Evolutionary conservation across 2,797 vertebrate species (phyloP).

Genomic region (Eptatretus atami): DNA sequence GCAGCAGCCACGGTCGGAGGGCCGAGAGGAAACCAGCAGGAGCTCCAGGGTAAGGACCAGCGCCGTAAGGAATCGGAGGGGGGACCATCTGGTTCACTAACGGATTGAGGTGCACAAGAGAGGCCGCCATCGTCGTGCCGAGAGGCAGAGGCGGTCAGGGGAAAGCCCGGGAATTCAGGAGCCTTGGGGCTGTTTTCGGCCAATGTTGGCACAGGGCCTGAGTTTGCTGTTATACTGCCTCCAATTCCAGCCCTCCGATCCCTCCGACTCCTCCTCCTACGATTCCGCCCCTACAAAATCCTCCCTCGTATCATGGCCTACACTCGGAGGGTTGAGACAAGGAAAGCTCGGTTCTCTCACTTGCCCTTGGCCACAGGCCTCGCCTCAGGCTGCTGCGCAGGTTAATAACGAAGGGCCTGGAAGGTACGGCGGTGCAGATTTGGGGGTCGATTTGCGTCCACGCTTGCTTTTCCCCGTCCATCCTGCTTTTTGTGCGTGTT

Average conservation of each 20-base stretch:
- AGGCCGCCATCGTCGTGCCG: slow-evolving; percentile 3
- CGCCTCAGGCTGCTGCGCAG: background rate
- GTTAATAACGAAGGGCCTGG: background rate
- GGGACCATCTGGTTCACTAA: slow-evolving; percentile 2
- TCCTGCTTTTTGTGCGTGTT: background rate
- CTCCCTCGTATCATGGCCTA: background rate
- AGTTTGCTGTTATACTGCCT: background rate
- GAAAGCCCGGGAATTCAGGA: background rate
- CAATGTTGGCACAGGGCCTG: background rate
- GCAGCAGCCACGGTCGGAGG: background rate
- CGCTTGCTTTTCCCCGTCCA: slow-evolving; percentile 1
- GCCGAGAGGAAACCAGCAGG: background rate
- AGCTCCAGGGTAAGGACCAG: background rate
- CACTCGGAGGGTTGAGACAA: background rate
- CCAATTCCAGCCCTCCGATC: background rate
- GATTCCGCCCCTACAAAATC: background rate
- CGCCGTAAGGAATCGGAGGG: slow-evolving; percentile 2
- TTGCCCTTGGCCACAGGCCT: slow-evolving; percentile 1
- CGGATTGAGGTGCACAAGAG: slow-evolving; percentile 2
- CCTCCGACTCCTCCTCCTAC: background rate
- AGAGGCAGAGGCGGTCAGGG: background rate
- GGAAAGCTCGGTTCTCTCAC: background rate
- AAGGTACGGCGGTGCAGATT: background rate
- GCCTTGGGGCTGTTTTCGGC: background rate
- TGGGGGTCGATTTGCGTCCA: slow-evolving; percentile 4